Conservation (phyloP, 2,797 vertebrate species). For the Acipenser oxyrinchus region DNA sequence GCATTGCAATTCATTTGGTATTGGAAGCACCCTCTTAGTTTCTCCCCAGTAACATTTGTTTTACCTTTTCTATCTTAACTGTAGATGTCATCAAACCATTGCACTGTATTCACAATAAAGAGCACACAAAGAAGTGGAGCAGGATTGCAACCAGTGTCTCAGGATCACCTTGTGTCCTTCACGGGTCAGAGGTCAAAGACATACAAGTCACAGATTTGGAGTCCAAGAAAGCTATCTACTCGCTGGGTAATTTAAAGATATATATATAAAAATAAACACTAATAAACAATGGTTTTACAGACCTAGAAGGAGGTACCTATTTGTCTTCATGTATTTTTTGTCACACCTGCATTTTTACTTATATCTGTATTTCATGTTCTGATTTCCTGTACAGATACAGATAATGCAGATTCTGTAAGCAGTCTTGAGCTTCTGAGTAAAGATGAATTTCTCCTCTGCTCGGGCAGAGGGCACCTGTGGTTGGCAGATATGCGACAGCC, state of each 20-base stretch:
- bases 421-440: constrained; percentile 57
- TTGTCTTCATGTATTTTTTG: too few relatives aligned
- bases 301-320: background rate
- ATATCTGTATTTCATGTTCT: background rate
- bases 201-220: constrained; percentile 61
- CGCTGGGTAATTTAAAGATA: constrained; percentile 47
- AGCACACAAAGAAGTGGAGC: constrained; percentile 35
- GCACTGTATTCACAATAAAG: constrained; percentile 40
- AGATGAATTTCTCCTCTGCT: constrained; percentile 53
- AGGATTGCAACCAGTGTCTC: constrained; percentile 50
- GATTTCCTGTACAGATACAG: constrained; percentile 23
- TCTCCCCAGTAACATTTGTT: background rate
- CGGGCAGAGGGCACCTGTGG: constrained; percentile 53
- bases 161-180: constrained; percentile 52
- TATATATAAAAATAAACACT: too few relatives aligned
- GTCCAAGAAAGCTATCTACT: constrained; percentile 51
- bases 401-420: constrained; percentile 49
- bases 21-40: too few relatives aligned
- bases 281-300: too few relatives aligned
- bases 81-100: constrained; percentile 65
- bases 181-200: constrained; percentile 51
- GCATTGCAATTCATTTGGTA: too few relatives aligned
- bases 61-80: background rate
- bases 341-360: too few relatives aligned
- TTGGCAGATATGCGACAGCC: constrained; percentile 59